Percentiles rank a stretch among this genome's conserved stretches.
These are phyloP conservation scores for Alviniconcha marisindica DNA, from an alignment of 1,140 invertebrate genomes.

Conservation along the genomic window DNA sequence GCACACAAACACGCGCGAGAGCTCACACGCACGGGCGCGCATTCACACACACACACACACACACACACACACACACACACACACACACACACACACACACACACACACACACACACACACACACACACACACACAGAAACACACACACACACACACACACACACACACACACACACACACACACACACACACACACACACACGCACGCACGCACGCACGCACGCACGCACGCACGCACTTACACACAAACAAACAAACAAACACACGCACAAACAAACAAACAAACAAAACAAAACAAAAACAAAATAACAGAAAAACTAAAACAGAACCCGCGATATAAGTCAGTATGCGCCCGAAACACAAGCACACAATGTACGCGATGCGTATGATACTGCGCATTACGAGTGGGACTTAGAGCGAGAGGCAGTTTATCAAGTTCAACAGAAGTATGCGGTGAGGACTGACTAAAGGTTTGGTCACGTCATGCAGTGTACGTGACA, in stretches of 20 bases:
- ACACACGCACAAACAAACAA: background rate
- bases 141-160: background rate
- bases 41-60: background rate
- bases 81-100: background rate
- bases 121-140: background rate
- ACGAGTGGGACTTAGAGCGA: background rate
- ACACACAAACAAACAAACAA: constrained; percentile 18
- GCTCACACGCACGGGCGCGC: background rate
- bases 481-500: too few species aligned
- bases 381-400: background rate
- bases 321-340: background rate
- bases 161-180: constrained; percentile 8
- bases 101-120: background rate
- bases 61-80: background rate
- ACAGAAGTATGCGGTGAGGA: too few species aligned
- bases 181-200: too few species aligned
- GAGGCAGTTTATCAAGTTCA: background rate
- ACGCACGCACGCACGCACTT: too few species aligned
- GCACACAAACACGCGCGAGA: background rate
- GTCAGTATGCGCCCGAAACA: background rate
- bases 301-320: background rate
- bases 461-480: too few species aligned
- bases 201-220: too few species aligned
- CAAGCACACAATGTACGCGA: background rate
- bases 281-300: background rate